Base-by-base conservation (phyloP, 2,888 invertebrate species). In the Lucinisca nassula region DNA sequence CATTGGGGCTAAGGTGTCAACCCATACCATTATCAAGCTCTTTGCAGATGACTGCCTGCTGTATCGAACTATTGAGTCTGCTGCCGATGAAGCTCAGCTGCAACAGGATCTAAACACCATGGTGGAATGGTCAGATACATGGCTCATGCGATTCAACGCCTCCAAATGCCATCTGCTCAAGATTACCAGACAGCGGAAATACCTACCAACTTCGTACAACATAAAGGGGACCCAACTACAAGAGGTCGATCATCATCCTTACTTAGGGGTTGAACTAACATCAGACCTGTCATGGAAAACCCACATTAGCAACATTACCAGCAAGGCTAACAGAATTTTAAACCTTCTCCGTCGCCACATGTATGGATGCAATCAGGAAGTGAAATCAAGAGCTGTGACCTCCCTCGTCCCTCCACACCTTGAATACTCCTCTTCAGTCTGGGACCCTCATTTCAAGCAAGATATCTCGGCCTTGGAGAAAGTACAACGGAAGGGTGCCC, bases 361-460 rank as follows among this genome's bases (percentile, higher is more conserved):
- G 24, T 79, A 61, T 35, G 27, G 32, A 45, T 79, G 67, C 32
- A 79, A 79, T 17, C 79, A 79, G 27, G 79, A 79, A 38, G 45
- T 67, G 1, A 79, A 40, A 40, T 30, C 24, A 3, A 37, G 30
- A 70, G 40, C 79, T 14, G 38, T 27, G 21, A 67, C 70, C 0
- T 79, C 67, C 1, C 79, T 79, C 24, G 79, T 45, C n/a, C 67
- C 24, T 24, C 58, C 58, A 77, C 58, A 77, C 27, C 61, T 37
- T 35, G 77, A 77, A 38, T 77, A 77, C 37, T 79, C 70, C n/a
- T 61, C 40, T n/a, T 67, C 79, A 14, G 70, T 79, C 49, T 79
- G 67, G 70, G 79, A 67, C 49, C 70, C 79, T 24, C 32, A 45
- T 45, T 61, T 58, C 27, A 58, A 58, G 27, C 58, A 58, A 27